Evolutionary conservation across 1,140 invertebrate species (phyloP).

Genomic region (Brachionus asplanchnoidis): DNA sequence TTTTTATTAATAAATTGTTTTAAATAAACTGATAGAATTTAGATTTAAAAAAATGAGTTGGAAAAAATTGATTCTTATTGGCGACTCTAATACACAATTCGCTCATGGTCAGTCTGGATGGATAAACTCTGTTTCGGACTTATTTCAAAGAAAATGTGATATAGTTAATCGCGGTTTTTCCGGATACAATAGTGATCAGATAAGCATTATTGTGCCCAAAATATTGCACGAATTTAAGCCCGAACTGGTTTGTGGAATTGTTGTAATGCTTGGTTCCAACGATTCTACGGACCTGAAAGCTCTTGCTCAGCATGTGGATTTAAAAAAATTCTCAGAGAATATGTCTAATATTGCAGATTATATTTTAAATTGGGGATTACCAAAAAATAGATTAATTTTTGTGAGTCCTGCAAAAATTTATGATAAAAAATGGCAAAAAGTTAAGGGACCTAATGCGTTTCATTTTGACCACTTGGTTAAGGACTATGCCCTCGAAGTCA

Average conservation of each 20-base stretch:
- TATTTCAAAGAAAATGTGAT: slow-evolving; percentile 54
- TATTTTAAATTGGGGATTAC: slow-evolving; percentile 6
- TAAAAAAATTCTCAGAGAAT: slow-evolving; percentile 52
- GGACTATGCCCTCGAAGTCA: neutral
- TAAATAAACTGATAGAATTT: neutral
- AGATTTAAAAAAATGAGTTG: slow-evolving; percentile 4
- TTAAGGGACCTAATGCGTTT: neutral
- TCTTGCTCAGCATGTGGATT: slow-evolving; percentile 53
- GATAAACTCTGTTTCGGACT: neutral
- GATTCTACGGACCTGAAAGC: slow-evolving; percentile 50
- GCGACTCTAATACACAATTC: slow-evolving; percentile 39
- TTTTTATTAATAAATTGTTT: neutral
- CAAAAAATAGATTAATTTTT: neutral
- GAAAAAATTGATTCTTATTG: slow-evolving; percentile 26
- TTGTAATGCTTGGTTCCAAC: slow-evolving; percentile 56
- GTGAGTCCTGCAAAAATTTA: slow-evolving; percentile 6
- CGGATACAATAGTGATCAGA: slow-evolving; percentile 55
- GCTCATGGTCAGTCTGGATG: neutral
- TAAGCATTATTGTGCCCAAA: slow-evolving; percentile 50
- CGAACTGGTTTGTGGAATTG: slow-evolving; percentile 48
- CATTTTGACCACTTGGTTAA: slow-evolving; percentile 7
- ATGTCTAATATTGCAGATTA: slow-evolving; percentile 47
- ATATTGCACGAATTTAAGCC: slow-evolving; percentile 47
- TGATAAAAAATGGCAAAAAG: slow-evolving; percentile 8
- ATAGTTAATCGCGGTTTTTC: slow-evolving; percentile 56